Percentiles rank a stretch among this genome's conserved stretches.
phyloP scores from a whole-genome alignment of 2,888 invertebrate genomes.

The Lacanobia oleracea region DNA sequence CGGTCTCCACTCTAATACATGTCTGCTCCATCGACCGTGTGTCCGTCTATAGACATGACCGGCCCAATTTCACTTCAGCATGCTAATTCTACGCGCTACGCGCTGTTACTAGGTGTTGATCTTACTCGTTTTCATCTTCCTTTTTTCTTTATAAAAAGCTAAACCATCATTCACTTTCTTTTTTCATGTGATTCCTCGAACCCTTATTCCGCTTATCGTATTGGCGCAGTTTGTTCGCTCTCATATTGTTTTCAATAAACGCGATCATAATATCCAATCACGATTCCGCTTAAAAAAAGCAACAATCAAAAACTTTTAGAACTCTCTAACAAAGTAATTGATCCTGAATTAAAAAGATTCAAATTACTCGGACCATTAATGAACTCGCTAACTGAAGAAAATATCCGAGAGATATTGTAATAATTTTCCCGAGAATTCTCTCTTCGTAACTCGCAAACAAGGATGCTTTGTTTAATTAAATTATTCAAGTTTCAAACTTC shows the following conservation, averaged over 20 bases:
- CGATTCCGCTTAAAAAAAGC: not conserved
- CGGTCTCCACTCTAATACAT: no score
- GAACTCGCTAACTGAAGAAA: constrained; percentile 32
- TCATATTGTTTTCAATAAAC: not conserved
- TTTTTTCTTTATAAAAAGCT: no score
- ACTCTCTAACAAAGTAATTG: not conserved
- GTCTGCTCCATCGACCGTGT: no score
- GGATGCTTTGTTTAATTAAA: constrained; percentile 57
- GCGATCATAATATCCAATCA: not conserved
- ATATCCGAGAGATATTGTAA: constrained; percentile 22
- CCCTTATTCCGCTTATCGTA: not conserved
- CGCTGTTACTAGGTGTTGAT: no score
- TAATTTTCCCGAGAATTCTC: constrained; percentile 31
- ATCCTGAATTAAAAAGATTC: constrained; percentile 19
- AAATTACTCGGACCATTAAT: constrained; percentile 25
- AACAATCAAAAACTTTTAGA: not conserved
- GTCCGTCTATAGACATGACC: no score
- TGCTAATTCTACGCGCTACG: no score
- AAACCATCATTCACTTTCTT: not conserved
- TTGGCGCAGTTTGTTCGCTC: not conserved
- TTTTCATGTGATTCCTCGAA: not conserved
- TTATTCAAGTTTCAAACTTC: constrained; percentile 58
- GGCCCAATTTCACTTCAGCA: no score
- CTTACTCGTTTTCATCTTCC: no score
- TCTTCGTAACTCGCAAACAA: constrained; percentile 40